Conservation (phyloP, 2,797 vertebrate genomes). For the Vireo griseus region DNA sequence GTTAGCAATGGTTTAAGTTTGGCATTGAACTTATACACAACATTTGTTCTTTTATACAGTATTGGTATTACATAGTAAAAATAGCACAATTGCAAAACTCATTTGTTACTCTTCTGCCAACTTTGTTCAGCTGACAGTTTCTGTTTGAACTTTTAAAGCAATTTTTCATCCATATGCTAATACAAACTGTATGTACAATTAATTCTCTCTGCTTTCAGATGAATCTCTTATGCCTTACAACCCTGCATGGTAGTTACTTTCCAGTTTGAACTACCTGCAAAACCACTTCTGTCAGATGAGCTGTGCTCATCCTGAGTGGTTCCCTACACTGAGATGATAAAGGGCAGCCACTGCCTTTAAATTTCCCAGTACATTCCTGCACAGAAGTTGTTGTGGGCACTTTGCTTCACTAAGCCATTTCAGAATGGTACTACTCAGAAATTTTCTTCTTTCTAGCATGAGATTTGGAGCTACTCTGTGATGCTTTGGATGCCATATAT, state of each 20-base stretch:
- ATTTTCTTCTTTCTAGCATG: not conserved
- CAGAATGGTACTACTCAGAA: not conserved
- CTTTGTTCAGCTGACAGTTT: conserved; percentile 53
- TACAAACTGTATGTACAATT: conserved; percentile 2
- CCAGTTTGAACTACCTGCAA: conserved; percentile 10
- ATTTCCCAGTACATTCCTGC: not conserved
- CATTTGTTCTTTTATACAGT: conserved; percentile 44
- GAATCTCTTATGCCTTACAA: not conserved
- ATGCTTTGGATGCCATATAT: not conserved
- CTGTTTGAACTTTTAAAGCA: conserved; percentile 61
- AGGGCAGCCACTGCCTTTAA: not conserved
- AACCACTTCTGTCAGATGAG: not conserved
- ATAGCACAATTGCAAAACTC: conserved; percentile 61
- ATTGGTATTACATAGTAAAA: conserved; percentile 51
- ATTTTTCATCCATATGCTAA: conserved; percentile 62
- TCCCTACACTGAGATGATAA: not conserved
- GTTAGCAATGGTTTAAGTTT: conserved; percentile 28
- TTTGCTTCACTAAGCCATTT: not conserved
- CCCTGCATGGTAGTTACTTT: not conserved
- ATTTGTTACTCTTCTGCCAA: conserved; percentile 60
- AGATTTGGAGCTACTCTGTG: not conserved
- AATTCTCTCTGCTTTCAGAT: conserved; percentile 31
- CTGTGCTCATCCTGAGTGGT: not conserved
- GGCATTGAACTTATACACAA: conserved; percentile 44
- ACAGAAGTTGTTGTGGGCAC: not conserved